Conservation (phyloP, 2,113 vertebrate genomes). For the Steatornis caripensis region DNA sequence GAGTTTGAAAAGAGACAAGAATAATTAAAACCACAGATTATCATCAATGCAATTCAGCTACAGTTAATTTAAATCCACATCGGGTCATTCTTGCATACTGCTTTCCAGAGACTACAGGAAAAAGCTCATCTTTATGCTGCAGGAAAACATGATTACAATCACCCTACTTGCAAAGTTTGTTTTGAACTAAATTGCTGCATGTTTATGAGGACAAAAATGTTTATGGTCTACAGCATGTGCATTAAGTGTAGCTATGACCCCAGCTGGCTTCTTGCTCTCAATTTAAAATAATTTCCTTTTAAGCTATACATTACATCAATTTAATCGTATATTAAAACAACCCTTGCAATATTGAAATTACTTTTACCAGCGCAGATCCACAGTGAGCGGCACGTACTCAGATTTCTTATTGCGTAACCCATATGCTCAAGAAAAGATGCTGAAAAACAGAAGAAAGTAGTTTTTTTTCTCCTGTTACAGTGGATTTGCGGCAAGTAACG, state of each 20-base stretch:
- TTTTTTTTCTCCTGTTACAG: neutral
- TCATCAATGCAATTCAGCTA: neutral
- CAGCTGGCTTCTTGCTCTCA: constrained; percentile 19
- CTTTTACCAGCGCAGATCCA: neutral
- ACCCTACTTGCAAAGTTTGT: neutral
- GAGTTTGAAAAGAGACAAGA: neutral
- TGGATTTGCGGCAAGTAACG: neutral
- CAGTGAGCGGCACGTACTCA: neutral
- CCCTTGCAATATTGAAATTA: neutral
- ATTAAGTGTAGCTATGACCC: neutral
- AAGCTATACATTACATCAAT: neutral
- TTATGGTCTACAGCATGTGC: neutral
- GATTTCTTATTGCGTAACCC: neutral
- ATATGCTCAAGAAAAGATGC: neutral
- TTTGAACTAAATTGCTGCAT: neutral
- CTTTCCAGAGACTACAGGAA: neutral
- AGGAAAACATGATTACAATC: constrained; percentile 3
- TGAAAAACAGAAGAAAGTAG: neutral
- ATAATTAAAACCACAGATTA: constrained; percentile 40
- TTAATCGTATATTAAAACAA: neutral
- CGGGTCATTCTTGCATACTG: neutral
- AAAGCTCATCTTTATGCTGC: neutral
- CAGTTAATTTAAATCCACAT: constrained; percentile 35
- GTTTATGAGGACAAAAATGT: neutral
- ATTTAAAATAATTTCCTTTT: constrained; percentile 34